Conservation (phyloP, 2,888 invertebrate species). For the Pseudolycoriella hygida region DNA sequence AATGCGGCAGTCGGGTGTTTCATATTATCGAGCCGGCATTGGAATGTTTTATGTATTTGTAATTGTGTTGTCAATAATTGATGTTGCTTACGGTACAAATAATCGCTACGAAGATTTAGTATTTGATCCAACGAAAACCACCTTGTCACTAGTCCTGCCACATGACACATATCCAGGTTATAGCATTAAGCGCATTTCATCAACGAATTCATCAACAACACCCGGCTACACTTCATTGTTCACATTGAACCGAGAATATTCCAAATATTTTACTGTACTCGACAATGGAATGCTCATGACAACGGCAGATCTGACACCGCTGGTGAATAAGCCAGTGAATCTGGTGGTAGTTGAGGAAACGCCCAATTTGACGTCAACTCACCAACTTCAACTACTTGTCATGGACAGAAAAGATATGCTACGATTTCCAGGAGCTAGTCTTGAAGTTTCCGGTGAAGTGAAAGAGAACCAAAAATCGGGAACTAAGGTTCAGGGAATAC, state of each 20-base stretch:
- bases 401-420: constrained; percentile 69
- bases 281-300: constrained; percentile 84
- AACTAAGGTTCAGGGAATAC: constrained; percentile 51
- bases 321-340: constrained; percentile 65
- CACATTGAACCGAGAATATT: constrained; percentile 35
- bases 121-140: constrained; percentile 15
- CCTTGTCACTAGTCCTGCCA: constrained; percentile 45
- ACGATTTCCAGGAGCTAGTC: constrained; percentile 47
- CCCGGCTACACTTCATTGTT: background rate
- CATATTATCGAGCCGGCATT: background rate
- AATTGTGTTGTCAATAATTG: constrained; percentile 1
- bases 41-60: background rate
- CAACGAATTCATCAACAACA: constrained; percentile 15
- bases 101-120: constrained; percentile 4
- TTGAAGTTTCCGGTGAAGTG: constrained; percentile 49
- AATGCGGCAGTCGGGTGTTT: constrained; percentile 9
- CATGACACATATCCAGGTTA: constrained; percentile 83
- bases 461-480: constrained; percentile 60
- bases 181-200: constrained; percentile 61
- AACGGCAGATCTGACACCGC: constrained; percentile 63
- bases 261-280: constrained; percentile 72
- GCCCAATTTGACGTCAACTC: constrained; percentile 60
- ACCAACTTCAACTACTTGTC: constrained; percentile 64
- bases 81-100: constrained; percentile 1
- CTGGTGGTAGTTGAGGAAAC: constrained; percentile 67